Evolutionary conservation across 1,140 invertebrate species (phyloP).

Genomic region (Drosophila orosa): DNA sequence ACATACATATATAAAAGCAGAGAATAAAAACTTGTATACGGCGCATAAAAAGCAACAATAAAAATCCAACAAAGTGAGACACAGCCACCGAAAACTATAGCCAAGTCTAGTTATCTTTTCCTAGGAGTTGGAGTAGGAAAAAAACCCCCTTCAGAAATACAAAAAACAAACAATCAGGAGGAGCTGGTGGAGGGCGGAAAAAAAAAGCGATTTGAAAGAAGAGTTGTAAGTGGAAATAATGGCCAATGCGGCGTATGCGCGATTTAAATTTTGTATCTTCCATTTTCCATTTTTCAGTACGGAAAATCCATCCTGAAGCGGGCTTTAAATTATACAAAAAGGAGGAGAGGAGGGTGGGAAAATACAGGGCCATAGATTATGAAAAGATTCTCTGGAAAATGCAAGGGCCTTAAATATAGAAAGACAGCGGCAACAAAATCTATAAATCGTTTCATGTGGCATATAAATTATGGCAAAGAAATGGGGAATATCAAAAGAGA

Average conservation of each 20-base stretch:
- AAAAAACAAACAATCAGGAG: conserved; percentile 14
- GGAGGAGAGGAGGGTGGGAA: background rate
- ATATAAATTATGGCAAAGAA: background rate
- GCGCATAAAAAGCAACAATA: conserved; percentile 42
- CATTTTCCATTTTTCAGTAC: background rate
- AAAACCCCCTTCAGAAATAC: conserved; percentile 13
- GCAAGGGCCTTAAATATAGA: background rate
- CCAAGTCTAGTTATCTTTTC: conserved; percentile 35
- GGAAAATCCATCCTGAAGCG: conserved; percentile 8
- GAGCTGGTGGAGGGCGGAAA: background rate
- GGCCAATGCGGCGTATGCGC: conserved; percentile 43
- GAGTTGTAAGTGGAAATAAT: conserved; percentile 46
- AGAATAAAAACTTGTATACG: conserved; percentile 41
- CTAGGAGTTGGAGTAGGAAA: background rate
- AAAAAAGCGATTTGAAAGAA: conserved; percentile 19
- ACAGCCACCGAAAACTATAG: conserved; percentile 44
- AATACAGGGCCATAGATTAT: conserved; percentile 15
- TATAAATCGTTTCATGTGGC: conserved; percentile 12
- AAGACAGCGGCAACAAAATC: background rate
- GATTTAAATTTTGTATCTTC: conserved; percentile 44
- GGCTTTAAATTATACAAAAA: conserved; percentile 31
- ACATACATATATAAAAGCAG: no score
- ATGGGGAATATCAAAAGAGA: no score
- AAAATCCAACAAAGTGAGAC: conserved; percentile 40
- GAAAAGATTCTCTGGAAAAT: background rate